A percentile compares a stretch with the other conserved stretches of the same genome.
Conservation (phyloP, 2,797 vertebrate species). For the Lepilemur ruficaudatus region DNA sequence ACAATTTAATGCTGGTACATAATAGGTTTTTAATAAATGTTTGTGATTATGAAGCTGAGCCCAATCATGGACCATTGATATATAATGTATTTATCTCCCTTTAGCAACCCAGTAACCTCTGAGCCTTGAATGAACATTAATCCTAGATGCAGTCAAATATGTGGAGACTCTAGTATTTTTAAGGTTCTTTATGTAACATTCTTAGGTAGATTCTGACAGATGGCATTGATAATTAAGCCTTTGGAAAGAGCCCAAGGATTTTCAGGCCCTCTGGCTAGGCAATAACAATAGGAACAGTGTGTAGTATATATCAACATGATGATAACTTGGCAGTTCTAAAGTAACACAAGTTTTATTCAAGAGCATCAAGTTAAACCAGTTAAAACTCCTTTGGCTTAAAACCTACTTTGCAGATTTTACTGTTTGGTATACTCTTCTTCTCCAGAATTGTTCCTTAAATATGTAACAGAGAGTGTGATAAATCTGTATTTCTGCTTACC, state of each 20-base stretch:
- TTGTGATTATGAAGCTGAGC: background rate
- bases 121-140: conserved; percentile 1
- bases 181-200: background rate
- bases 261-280: conserved; percentile 17
- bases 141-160: background rate
- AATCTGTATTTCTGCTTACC: background rate
- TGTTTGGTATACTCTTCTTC: conserved; percentile 1
- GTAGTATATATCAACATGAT: background rate
- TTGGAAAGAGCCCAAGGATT: background rate
- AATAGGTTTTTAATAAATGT: conserved; percentile 17
- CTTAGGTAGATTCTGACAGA: background rate
- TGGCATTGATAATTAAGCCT: background rate
- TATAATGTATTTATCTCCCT: background rate
- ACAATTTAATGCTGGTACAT: conserved; percentile 25
- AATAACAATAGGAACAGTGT: background rate
- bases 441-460: conserved; percentile 21
- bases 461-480: background rate
- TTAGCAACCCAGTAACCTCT: background rate
- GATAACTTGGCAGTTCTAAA: conserved; percentile 31
- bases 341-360: conserved; percentile 24
- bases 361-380: conserved; percentile 38
- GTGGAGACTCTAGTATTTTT: conserved; percentile 23
- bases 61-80: background rate
- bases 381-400: conserved; percentile 48
- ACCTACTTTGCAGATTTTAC: conserved; percentile 18